These are phyloP conservation scores for Trachurus trachurus DNA, from an alignment of 2,797 vertebrate species.

Conservation along the genomic window DNA sequence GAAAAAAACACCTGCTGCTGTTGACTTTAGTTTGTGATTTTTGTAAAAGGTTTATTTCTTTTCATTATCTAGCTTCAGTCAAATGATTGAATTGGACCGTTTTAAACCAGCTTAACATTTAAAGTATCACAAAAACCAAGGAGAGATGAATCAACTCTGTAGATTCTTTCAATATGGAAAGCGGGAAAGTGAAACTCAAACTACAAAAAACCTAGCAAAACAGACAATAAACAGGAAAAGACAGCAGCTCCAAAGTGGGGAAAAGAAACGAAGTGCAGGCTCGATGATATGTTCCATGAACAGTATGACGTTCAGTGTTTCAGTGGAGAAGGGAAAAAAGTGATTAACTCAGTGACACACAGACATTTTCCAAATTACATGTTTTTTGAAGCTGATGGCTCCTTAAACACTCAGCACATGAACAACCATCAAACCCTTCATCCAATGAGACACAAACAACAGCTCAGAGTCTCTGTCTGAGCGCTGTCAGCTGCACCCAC, in stretches of 20 bases:
- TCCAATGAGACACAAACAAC: neutral
- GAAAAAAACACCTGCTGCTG: no score
- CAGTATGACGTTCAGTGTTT: neutral
- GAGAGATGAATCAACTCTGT: no score
- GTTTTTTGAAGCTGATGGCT: conserved; percentile 19
- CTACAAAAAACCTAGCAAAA: neutral
- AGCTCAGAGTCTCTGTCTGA: neutral
- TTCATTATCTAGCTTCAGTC: no score
- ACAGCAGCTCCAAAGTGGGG: neutral
- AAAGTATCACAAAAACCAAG: no score
- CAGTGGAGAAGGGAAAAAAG: neutral
- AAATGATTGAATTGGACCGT: no score
- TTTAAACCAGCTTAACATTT: no score
- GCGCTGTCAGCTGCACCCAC: neutral
- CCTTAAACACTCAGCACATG: conserved; percentile 14
- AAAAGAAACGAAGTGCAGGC: neutral
- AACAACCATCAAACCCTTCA: conserved; percentile 22
- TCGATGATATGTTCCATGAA: neutral
- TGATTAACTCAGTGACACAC: conserved; percentile 4
- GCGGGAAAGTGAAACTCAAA: no score
- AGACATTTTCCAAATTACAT: conserved; percentile 30
- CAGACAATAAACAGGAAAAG: neutral
- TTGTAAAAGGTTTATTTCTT: no score
- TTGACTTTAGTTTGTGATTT: no score
- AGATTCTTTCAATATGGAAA: no score